These are phyloP conservation scores for Trachemys scripta DNA, from an alignment of 2,113 vertebrate genomes.

Conservation along the genomic window DNA sequence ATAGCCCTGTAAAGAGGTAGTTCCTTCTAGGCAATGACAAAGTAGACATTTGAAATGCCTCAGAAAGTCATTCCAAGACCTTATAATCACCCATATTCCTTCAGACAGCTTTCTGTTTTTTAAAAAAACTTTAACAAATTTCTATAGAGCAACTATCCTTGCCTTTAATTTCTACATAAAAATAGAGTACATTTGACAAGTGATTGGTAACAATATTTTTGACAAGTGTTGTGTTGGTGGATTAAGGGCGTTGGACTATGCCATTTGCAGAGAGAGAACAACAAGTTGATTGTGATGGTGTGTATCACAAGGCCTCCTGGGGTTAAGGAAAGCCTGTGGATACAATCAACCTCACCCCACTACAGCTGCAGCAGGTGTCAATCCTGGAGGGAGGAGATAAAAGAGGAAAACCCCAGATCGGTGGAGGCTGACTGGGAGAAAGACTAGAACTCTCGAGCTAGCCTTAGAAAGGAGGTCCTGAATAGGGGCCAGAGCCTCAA, in stretches of 20 bases:
- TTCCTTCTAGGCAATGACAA: background rate
- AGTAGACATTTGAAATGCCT: background rate
- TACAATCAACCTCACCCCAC: background rate
- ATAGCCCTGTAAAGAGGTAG: background rate
- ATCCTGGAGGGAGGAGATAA: too few relatives aligned
- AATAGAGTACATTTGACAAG: background rate
- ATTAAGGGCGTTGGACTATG: background rate
- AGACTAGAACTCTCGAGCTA: background rate
- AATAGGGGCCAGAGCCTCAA: background rate
- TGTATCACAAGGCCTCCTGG: background rate
- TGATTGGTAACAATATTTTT: background rate
- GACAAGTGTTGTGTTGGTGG: background rate
- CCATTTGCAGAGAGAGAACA: background rate
- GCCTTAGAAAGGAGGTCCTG: background rate
- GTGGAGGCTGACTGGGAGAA: background rate
- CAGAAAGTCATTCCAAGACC: background rate
- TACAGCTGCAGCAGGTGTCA: background rate
- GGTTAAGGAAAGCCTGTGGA: background rate
- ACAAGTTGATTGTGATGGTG: background rate
- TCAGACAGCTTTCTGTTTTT: background rate
- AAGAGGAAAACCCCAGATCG: too few relatives aligned
- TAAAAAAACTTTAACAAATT: background rate
- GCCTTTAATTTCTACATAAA: background rate
- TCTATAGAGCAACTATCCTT: background rate
- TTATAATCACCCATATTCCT: background rate